phyloP scores from a whole-genome alignment of 2,888 invertebrate species.

The Chorisops tibialis region DNA sequence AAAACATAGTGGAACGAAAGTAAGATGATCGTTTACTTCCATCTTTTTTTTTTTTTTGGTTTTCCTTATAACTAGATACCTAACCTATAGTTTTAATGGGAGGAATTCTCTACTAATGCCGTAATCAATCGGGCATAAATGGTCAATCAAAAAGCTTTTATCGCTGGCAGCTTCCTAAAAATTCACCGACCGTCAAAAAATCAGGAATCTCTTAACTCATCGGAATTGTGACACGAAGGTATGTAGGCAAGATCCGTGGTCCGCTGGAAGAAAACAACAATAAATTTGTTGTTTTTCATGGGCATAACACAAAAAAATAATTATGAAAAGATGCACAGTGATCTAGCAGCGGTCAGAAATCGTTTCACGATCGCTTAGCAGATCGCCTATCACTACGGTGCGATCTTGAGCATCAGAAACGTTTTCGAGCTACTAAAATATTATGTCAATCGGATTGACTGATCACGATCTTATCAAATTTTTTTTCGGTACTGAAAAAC shows the following conservation, averaged over 20 bases:
- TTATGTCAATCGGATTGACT: conserved; percentile 32
- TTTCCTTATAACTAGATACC: neutral
- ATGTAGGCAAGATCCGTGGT: neutral
- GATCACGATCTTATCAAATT: conserved; percentile 33
- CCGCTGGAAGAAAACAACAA: conserved; percentile 6
- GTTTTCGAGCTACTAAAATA: conserved; percentile 30
- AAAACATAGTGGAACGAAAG: conserved; percentile 3
- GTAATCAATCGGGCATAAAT: conserved; percentile 10
- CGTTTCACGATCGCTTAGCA: conserved; percentile 21
- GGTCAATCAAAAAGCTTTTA: conserved; percentile 30
- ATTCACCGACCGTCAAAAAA: conserved; percentile 26
- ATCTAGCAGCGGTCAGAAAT: neutral
- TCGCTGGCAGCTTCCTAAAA: conserved; percentile 30
- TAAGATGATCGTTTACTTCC: neutral
- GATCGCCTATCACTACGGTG: conserved; percentile 18
- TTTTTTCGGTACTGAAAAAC: conserved; percentile 7
- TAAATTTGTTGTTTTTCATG: neutral
- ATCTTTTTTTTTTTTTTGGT: neutral
- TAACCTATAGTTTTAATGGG: neutral
- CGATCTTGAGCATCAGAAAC: conserved; percentile 9
- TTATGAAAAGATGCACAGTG: neutral
- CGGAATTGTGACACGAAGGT: conserved; percentile 15
- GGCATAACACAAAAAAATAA: neutral
- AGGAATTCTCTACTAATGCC: neutral
- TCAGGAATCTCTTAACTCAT: conserved; percentile 17